Evolutionary conservation across 2,888 invertebrate species (phyloP).

Genomic region (Lapara coniferarum): DNA sequence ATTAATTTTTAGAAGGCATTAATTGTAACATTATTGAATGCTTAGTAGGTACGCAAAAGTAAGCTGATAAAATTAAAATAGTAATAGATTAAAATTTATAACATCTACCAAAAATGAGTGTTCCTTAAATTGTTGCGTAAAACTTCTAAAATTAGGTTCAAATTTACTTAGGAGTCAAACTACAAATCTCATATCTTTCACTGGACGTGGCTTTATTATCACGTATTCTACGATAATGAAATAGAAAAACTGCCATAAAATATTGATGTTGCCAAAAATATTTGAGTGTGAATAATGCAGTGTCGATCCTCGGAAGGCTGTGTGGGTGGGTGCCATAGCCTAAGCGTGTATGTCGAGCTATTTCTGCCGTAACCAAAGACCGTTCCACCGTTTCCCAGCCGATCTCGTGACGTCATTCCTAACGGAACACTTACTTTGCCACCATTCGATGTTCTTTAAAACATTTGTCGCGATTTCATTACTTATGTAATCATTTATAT

Average conservation of each 20-base stretch:
- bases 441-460: slow-evolving; percentile 3
- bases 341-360: slow-evolving; percentile 56
- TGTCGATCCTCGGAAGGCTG: slow-evolving; percentile 13
- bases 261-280: neutral
- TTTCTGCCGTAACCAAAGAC: slow-evolving; percentile 50
- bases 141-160: no score
- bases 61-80: no score
- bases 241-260: neutral
- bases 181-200: no score
- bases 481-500: neutral
- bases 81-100: no score
- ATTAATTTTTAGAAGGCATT: neutral
- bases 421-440: slow-evolving; percentile 7
- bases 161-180: no score
- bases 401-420: slow-evolving; percentile 41
- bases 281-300: neutral
- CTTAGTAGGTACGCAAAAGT: neutral
- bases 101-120: no score
- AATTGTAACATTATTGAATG: neutral
- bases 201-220: no score
- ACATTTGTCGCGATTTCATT: slow-evolving; percentile 4
- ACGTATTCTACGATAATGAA: neutral
- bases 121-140: no score
- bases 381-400: slow-evolving; percentile 37
- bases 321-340: slow-evolving; percentile 51